These are phyloP conservation scores for Crypturellus tataupa DNA, from an alignment of 2,797 vertebrate species.

Conservation along the genomic window DNA sequence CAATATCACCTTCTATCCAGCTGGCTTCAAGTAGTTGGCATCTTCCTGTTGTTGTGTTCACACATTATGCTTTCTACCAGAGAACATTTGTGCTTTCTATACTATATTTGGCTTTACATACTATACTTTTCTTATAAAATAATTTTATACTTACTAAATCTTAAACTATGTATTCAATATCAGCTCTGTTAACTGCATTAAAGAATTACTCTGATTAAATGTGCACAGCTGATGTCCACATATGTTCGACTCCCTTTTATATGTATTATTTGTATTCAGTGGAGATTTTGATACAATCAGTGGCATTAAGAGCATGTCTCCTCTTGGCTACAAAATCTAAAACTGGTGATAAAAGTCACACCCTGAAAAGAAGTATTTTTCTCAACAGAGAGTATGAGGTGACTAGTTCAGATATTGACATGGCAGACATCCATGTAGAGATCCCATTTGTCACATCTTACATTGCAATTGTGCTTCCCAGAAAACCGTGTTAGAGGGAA, in stretches of 20 bases:
- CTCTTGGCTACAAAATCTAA: not conserved
- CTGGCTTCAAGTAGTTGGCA: not conserved
- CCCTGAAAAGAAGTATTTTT: not conserved
- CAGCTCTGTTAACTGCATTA: not conserved
- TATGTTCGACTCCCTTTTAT: not conserved
- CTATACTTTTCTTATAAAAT: not conserved
- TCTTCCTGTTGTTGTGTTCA: not conserved
- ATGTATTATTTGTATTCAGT: not conserved
- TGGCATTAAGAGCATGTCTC: not conserved
- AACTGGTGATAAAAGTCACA: not conserved
- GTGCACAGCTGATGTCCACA: not conserved
- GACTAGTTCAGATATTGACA: not conserved
- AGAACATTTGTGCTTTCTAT: no score
- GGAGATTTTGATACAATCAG: not conserved
- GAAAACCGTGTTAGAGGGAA: not conserved
- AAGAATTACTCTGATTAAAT: not conserved
- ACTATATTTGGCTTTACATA: no score
- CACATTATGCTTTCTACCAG: not conserved
- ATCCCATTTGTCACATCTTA: not conserved
- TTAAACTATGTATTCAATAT: not conserved
- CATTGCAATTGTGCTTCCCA: not conserved
- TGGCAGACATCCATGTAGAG: not conserved
- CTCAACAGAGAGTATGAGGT: not conserved
- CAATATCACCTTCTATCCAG: not conserved
- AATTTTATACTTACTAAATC: not conserved